phyloP scores from a whole-genome alignment of 2,113 vertebrate genomes.

The Tachuris rubrigastra region DNA sequence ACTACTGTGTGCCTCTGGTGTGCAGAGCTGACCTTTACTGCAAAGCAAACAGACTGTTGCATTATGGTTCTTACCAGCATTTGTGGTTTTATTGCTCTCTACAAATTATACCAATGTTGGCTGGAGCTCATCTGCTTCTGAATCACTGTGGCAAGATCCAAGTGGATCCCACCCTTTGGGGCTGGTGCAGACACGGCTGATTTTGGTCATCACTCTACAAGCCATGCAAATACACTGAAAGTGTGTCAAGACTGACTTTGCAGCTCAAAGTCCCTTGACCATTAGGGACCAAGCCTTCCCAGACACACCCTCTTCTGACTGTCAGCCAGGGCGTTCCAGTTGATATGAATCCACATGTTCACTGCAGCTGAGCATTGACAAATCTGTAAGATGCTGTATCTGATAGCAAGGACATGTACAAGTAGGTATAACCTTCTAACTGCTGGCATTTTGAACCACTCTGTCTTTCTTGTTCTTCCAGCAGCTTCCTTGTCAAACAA shows the following conservation, averaged over 20 bases:
- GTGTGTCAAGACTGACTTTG: neutral
- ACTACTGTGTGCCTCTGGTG: neutral
- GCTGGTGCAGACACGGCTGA: neutral
- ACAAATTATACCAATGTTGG: neutral
- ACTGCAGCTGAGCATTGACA: neutral
- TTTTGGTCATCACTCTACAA: neutral
- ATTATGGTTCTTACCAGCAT: neutral
- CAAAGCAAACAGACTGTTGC: neutral
- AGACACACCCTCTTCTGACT: neutral
- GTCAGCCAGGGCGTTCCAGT: neutral
- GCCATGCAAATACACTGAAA: neutral
- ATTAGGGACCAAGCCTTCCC: neutral
- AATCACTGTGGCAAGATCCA: neutral
- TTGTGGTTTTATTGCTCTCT: neutral
- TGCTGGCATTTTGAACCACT: constrained; percentile 1
- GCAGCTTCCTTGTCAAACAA: constrained; percentile 22
- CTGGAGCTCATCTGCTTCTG: neutral
- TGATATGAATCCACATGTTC: neutral
- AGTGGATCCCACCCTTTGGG: neutral
- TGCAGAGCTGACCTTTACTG: neutral
- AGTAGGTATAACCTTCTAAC: neutral
- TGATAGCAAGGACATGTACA: neutral
- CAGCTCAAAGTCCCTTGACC: neutral
- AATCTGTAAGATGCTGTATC: neutral
- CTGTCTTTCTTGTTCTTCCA: constrained; percentile 49